Base-by-base conservation (phyloP, 2,888 invertebrate species). In the Phlogophora meticulosa region DNA sequence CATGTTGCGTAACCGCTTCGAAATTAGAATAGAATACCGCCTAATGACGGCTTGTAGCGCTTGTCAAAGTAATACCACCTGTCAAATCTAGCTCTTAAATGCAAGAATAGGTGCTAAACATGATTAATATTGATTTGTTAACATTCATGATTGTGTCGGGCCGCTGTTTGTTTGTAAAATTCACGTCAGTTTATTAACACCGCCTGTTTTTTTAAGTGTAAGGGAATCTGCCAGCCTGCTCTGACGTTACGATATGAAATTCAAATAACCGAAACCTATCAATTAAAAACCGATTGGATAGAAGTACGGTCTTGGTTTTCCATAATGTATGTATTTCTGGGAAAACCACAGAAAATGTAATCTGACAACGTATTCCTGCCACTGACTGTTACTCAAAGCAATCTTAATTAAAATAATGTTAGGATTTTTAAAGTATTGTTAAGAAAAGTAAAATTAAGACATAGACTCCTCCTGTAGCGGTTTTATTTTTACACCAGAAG, bases 1-100 rank as follows among this genome's bases (percentile, higher is more conserved):
- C 53, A 60, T 22, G 60, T 92, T 92, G 85, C 87, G 90, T 86
- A 91, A 91, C 85, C 76, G 77, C 72, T 86, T 87, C 86, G 83
- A 89, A 89, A 89, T 90, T 90, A 91, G 83, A 92, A 93, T 90
- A 90, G 89, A 90, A 89, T 85, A 86, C 83, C 83, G 79, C 77
- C 83, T 88, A 87, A 86, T 87, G 85, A 85, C 81, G 77, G 62
- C 75, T 76, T 69, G 76, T 72, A 76, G 64, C 76, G 65, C 67
- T 75, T 88, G 86, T 87, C 88, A 85, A 83, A 80, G 78, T 85
- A 85, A 85, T 80, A 59, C 64, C 64, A 78, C 61, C 82, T 85
- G 81, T 84, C 86, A 86, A 79, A 80, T 76, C 56, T 42, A 76
- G 56, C 72, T 56, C 76, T 69, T 55, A 72, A 65, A 69, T 53